phyloP scores from a whole-genome alignment of 1,140 invertebrate genomes.

The Drosophila jambulina region DNA sequence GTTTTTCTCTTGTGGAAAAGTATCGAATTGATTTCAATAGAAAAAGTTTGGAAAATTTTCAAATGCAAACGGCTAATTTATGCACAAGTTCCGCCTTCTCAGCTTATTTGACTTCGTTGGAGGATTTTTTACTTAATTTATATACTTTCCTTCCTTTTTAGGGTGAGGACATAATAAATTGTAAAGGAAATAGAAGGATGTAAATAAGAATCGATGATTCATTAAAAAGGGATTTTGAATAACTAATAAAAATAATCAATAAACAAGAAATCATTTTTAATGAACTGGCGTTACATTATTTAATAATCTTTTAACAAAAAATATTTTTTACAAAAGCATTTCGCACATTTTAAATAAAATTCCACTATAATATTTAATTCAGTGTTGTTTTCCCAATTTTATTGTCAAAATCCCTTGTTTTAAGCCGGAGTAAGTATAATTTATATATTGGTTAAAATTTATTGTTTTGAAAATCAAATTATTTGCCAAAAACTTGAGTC shows the following conservation, averaged over 20 bases:
- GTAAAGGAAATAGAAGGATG: neutral
- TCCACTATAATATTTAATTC: neutral
- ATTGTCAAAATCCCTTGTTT: neutral
- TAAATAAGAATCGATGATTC: conserved; percentile 1
- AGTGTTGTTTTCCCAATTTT: neutral
- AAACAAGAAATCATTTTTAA: neutral
- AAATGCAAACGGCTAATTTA: conserved; percentile 82
- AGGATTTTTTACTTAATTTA: conserved; percentile 60
- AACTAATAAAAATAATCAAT: neutral
- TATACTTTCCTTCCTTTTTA: conserved; percentile 61
- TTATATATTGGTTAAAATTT: conserved; percentile 72
- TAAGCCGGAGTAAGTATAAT: conserved; percentile 63
- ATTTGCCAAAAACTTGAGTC: conserved; percentile 84
- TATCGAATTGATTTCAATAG: conserved; percentile 74
- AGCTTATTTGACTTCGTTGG: conserved; percentile 54
- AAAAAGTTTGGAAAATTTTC: conserved; percentile 74
- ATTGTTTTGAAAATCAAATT: conserved; percentile 80
- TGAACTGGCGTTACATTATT: neutral
- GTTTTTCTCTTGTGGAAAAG: conserved; percentile 31
- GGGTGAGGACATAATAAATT: conserved; percentile 25
- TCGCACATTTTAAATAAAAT: neutral
- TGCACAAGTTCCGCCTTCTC: conserved; percentile 74
- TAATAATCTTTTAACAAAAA: neutral
- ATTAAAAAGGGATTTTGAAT: neutral
- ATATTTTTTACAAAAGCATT: neutral